phyloP scores from a whole-genome alignment of 2,888 invertebrate genomes.

The Microctonus hyperodae region DNA sequence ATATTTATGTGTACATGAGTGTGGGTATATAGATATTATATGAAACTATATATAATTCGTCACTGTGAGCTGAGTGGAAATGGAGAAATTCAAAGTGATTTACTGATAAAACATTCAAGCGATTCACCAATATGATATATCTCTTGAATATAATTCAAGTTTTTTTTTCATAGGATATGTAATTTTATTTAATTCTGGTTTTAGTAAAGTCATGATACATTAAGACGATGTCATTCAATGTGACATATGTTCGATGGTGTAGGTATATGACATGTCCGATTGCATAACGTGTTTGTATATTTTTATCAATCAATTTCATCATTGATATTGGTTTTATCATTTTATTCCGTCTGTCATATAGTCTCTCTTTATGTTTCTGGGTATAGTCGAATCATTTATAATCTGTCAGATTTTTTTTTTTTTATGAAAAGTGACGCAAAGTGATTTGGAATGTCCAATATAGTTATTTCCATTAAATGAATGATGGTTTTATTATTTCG shows the following conservation, averaged over 20 bases:
- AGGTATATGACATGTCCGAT: background rate
- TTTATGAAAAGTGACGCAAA: too few relatives aligned
- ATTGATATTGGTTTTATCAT: background rate
- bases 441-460: too few relatives aligned
- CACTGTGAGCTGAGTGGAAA: conserved; percentile 7
- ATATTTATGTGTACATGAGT: too few relatives aligned
- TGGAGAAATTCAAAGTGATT: conserved; percentile 5
- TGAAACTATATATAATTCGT: conserved; percentile 18
- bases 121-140: conserved; percentile 12
- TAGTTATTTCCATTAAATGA: too few relatives aligned
- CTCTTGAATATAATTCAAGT: background rate
- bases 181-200: background rate
- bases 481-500: too few relatives aligned
- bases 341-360: too few relatives aligned
- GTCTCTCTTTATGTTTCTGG: too few relatives aligned
- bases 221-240: conserved; percentile 15
- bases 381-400: too few relatives aligned
- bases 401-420: too few relatives aligned
- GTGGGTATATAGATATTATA: background rate
- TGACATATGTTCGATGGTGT: conserved; percentile 9
- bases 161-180: background rate
- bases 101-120: conserved; percentile 36
- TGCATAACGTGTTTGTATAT: conserved; percentile 4
- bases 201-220: conserved; percentile 3
- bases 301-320: conserved; percentile 8